These are phyloP conservation scores for Latheticus oryzae DNA, from an alignment of 2,888 invertebrate genomes.

Conservation along the genomic window DNA sequence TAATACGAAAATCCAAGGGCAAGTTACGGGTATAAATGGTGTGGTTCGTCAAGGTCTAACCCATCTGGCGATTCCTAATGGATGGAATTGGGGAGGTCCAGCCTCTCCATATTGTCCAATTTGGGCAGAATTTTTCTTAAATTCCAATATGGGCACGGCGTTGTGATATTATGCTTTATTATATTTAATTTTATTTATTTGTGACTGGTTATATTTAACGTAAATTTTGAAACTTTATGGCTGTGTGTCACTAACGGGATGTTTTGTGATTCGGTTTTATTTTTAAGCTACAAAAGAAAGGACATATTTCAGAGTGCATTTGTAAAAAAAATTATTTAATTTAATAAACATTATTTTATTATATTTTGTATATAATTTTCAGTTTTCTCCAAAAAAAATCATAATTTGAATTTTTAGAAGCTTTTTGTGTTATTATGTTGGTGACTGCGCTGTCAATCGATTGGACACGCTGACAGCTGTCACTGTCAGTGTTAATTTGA, in stretches of 20 bases:
- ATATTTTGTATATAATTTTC: neutral
- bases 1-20: conserved; percentile 53
- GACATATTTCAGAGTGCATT: conserved; percentile 9
- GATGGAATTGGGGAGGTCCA: conserved; percentile 86
- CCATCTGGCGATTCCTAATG: conserved; percentile 84
- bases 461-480: conserved; percentile 7
- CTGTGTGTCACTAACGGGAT: conserved; percentile 43
- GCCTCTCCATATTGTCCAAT: conserved; percentile 81
- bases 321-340: conserved; percentile 31
- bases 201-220: conserved; percentile 43
- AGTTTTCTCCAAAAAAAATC: neutral
- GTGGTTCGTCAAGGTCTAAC: conserved; percentile 78
- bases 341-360: conserved; percentile 39
- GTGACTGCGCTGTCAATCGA: conserved; percentile 11
- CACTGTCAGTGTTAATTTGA: conserved; percentile 36
- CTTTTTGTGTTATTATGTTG: no score
- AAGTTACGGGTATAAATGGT: conserved; percentile 70
- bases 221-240: conserved; percentile 33
- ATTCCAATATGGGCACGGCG: conserved; percentile 52
- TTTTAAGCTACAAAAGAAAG: conserved; percentile 30
- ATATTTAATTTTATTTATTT: conserved; percentile 49
- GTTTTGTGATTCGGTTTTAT: conserved; percentile 40
- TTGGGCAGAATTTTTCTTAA: conserved; percentile 76
- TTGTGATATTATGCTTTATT: conserved; percentile 59
- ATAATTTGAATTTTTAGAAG: neutral